These are phyloP conservation scores for Aplodontia rufa DNA, from an alignment of 2,113 vertebrate species.

Conservation along the genomic window DNA sequence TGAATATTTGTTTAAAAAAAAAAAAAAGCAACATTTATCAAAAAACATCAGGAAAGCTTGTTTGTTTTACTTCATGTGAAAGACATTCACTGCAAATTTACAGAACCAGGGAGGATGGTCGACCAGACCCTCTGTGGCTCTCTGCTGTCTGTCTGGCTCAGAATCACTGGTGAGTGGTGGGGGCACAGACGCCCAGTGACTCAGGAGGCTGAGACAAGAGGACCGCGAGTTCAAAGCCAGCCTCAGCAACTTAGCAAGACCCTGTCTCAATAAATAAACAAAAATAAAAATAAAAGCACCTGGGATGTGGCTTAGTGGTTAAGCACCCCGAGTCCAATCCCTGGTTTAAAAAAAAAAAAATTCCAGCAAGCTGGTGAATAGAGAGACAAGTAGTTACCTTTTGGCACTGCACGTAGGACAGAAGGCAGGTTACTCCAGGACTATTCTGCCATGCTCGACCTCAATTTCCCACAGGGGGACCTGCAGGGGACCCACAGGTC, in stretches of 20 bases:
- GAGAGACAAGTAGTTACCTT: background rate
- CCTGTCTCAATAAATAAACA: too few species aligned
- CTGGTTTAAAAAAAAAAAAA: too few species aligned
- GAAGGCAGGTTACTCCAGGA: too few species aligned
- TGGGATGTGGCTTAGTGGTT: background rate
- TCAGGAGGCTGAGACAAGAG: background rate
- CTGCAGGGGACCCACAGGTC: too few species aligned
- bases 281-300: background rate
- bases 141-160: fast-evolving
- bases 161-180: background rate
- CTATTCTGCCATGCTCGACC: too few species aligned
- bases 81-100: background rate
- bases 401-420: background rate
- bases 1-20: too few species aligned
- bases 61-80: background rate
- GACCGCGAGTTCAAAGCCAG: background rate
- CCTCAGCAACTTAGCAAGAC: background rate
- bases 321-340: background rate
- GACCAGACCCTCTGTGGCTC: background rate
- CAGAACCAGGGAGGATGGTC: too few species aligned
- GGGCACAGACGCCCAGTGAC: too few species aligned
- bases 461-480: too few species aligned
- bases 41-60: background rate
- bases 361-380: background rate
- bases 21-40: background rate